phyloP scores from a whole-genome alignment of 2,888 invertebrate species.

The Trachelus stipa region DNA sequence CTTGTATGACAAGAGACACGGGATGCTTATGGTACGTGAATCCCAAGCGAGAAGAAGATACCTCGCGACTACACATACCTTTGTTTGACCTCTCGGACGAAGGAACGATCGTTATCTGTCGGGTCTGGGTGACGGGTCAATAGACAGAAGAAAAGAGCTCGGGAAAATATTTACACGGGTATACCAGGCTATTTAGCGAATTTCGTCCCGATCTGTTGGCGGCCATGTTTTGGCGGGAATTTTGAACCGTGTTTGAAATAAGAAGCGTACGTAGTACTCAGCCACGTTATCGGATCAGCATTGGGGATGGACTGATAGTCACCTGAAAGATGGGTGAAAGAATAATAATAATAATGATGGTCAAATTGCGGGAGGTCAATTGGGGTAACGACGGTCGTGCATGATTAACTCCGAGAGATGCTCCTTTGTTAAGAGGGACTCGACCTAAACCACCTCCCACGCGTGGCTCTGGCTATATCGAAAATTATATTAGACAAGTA shows the following conservation, averaged over 20 bases:
- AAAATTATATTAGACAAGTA: neutral
- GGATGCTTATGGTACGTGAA: neutral
- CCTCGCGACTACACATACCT: slow-evolving; percentile 10
- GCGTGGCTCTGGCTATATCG: neutral
- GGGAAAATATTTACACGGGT: neutral
- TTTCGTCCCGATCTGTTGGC: neutral
- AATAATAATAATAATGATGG: neutral
- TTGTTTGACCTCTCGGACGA: slow-evolving; percentile 25
- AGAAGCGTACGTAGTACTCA: too few species aligned
- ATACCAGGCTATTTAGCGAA: neutral
- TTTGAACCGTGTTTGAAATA: neutral
- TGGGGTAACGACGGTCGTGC: neutral
- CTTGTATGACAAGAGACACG: neutral
- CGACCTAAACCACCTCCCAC: neutral
- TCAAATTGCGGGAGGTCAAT: neutral
- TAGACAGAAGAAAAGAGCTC: neutral
- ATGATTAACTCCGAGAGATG: neutral
- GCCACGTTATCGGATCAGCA: neutral
- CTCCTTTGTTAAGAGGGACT: neutral
- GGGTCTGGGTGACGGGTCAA: neutral
- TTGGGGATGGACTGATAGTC: slow-evolving; percentile 26
- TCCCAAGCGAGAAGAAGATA: neutral
- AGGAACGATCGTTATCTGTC: neutral
- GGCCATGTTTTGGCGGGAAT: neutral
- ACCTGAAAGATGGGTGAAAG: slow-evolving; percentile 43